Evolutionary conservation across 2,888 invertebrate genomes (phyloP).

Genomic region (Aphidius colemani): DNA sequence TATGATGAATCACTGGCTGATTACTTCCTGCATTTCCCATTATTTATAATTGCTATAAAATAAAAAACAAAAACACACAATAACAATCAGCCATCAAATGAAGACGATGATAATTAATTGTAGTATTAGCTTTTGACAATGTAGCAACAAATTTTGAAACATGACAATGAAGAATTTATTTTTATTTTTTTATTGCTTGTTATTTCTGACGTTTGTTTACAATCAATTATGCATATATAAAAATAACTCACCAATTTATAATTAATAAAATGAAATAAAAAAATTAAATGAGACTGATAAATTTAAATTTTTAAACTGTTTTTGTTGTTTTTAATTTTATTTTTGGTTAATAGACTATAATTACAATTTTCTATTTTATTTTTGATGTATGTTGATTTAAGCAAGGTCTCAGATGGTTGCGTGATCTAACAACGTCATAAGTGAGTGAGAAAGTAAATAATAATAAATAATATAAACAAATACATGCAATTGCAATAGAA

Average conservation of each 20-base stretch:
- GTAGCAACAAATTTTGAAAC: background rate
- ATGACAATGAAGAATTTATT: constrained; percentile 14
- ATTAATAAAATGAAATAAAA: background rate
- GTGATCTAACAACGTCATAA: constrained; percentile 22
- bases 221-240: constrained; percentile 3
- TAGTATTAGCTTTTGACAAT: background rate
- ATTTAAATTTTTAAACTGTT: background rate
- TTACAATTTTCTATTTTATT: background rate
- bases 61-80: constrained; percentile 1
- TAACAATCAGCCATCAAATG: too few species aligned
- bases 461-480: too few species aligned
- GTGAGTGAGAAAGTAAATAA: background rate
- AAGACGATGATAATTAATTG: too few species aligned
- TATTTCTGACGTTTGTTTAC: constrained; percentile 22
- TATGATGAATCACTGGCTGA: constrained; percentile 60
- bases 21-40: constrained; percentile 84
- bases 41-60: constrained; percentile 46
- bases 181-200: too few species aligned
- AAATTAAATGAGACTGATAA: constrained; percentile 2
- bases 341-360: background rate
- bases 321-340: background rate
- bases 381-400: background rate
- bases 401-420: constrained; percentile 20
- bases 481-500: too few species aligned
- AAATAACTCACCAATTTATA: background rate